Evolutionary conservation across 2,888 invertebrate species (phyloP), one percentile per base, ranked within the genome.

Genomic region (Agonopterix alstromeriana): DNA sequence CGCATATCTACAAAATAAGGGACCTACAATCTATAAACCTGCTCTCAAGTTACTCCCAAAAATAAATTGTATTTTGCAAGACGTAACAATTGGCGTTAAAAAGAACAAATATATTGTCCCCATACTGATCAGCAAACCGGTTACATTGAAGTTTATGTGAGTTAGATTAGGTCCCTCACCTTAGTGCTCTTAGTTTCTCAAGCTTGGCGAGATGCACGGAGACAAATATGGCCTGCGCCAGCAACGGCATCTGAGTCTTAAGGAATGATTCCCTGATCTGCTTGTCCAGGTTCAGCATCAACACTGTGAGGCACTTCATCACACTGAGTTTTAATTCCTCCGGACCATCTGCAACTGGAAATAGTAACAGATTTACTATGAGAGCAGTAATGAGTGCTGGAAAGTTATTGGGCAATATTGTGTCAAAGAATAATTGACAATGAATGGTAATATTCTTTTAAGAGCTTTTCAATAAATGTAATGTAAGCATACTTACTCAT

Each of bases 161-260:
- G 10, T 0, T 41, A 35, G 9, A 35, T 36, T 9, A 10, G 17
- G 10, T 8, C 40, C 58, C 61, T 69, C 77, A 94, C 93, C 93
- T 91, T 10, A 95, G 76, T 43, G 89, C 73, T 38, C 90, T 82
- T 41, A 92, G 90, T 67, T 90, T 93, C 68, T 95, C 95, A 36
- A 81, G 73, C 67, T 92, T 91, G 8, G 93, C 92, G 11, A 95
- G 77, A 58, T 92, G 91, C 1, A 93, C 81, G 10, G 92, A 89
- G 0, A 92, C 86, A 59, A 91, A 92, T 43, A 95, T 83, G 45
- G 92, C 91, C 65, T 93, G 92, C 2, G 93, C 92, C 43, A 95
- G 64, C 58, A 92, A 80, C 0, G 91, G 82, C 2, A 90, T 87
- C 53, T 92, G 78, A 0, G 63, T 86, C 47, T 90, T 81, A 51